These are phyloP conservation scores for Lissocephala sabroskyi DNA, from an alignment of 2,888 invertebrate genomes.

Conservation along the genomic window DNA sequence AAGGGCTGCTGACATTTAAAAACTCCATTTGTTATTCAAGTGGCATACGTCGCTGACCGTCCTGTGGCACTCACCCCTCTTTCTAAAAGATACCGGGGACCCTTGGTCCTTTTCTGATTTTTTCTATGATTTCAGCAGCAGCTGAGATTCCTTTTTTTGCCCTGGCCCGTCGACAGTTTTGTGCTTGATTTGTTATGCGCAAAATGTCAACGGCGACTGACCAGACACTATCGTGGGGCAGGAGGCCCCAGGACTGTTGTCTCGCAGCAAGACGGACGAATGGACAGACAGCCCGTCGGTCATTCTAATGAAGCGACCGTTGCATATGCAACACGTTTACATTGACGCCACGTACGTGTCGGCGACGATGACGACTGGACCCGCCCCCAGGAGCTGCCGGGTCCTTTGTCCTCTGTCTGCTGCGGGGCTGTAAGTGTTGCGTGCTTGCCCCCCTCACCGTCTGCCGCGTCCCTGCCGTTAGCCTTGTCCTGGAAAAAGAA, in stretches of 20 bases:
- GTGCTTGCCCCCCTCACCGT: neutral
- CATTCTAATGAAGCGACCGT: constrained; percentile 62
- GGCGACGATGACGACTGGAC: constrained; percentile 11
- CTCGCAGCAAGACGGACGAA: neutral
- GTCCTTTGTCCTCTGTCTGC: too few relatives aligned
- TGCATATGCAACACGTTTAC: constrained; percentile 60
- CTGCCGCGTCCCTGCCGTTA: neutral
- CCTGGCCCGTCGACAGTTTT: constrained; percentile 25
- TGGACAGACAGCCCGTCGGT: constrained; percentile 25
- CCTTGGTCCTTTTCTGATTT: constrained; percentile 21
- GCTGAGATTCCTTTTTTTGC: constrained; percentile 42
- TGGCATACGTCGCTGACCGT: constrained; percentile 50
- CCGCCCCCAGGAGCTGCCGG: constrained; percentile 2
- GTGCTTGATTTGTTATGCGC: constrained; percentile 67
- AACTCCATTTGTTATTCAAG: constrained; percentile 66
- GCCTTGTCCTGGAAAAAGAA: neutral
- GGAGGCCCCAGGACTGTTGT: too few relatives aligned
- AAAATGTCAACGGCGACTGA: constrained; percentile 61
- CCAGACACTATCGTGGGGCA: constrained; percentile 24
- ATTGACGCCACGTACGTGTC: constrained; percentile 42
- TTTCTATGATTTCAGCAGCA: constrained; percentile 51
- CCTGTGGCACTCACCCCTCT: constrained; percentile 13
- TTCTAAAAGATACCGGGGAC: too few relatives aligned
- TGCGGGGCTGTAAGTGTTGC: neutral
- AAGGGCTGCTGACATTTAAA: constrained; percentile 53